phyloP scores from a whole-genome alignment of 2,113 vertebrate species.

The Perccottus glenii region DNA sequence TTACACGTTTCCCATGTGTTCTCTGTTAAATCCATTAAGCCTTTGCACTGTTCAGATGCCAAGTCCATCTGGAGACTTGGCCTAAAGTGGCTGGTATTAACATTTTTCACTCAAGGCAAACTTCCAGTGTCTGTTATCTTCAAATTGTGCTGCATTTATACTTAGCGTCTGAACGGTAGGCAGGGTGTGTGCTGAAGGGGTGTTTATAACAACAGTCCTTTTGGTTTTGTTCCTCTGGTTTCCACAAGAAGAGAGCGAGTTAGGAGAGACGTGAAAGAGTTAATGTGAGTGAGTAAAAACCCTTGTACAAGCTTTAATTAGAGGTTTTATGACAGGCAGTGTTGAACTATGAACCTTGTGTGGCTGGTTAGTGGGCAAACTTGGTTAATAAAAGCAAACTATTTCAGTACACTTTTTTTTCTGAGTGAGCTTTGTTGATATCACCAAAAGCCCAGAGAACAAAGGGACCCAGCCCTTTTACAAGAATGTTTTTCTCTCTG shows the following conservation, averaged over 20 bases:
- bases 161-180: conserved; percentile 1
- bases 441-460: background rate
- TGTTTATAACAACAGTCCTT: too few species aligned
- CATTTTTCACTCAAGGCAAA: conserved; percentile 24
- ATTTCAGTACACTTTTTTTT: background rate
- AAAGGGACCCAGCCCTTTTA: conserved; percentile 23
- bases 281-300: conserved; percentile 5
- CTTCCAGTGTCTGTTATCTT: conserved; percentile 21
- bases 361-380: background rate
- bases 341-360: conserved; percentile 49
- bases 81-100: conserved; percentile 35
- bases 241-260: conserved; percentile 10
- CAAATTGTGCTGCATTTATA: conserved; percentile 11
- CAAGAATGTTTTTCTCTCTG: conserved; percentile 19
- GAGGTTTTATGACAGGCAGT: conserved; percentile 42
- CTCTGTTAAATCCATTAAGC: conserved; percentile 61
- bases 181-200: conserved; percentile 25
- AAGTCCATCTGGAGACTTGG: conserved; percentile 27
- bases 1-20: conserved; percentile 13
- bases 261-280: conserved; percentile 13
- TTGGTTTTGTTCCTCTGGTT: conserved; percentile 4
- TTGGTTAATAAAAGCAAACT: background rate
- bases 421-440: background rate
- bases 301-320: background rate
- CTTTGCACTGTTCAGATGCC: conserved; percentile 26